Conservation (phyloP, 1,140 invertebrate genomes). For the Anthonomus grandis region DNA sequence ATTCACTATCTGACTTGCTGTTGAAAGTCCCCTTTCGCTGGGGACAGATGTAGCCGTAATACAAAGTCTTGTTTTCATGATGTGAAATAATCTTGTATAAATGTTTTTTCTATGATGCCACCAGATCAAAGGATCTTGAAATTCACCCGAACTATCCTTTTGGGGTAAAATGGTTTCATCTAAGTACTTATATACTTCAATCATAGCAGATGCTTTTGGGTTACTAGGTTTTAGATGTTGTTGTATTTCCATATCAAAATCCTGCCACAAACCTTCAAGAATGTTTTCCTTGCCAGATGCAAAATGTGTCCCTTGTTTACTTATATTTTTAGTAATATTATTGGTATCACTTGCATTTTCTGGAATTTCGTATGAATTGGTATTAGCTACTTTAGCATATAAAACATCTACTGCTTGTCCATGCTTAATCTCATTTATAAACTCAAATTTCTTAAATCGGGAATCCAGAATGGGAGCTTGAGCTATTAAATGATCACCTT, state of each 20-base stretch:
- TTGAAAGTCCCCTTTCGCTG: slow-evolving; percentile 12
- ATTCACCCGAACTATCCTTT: slow-evolving; percentile 2
- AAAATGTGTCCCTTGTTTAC: neutral
- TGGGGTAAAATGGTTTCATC: slow-evolving; percentile 24
- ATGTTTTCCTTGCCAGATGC: slow-evolving; percentile 17
- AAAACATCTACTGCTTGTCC: slow-evolving; percentile 14
- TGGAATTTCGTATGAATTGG: slow-evolving; percentile 31
- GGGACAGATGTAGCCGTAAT: slow-evolving; percentile 14
- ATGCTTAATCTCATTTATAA: slow-evolving; percentile 22
- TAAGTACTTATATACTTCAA: slow-evolving; percentile 34
- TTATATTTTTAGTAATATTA: slow-evolving; percentile 15
- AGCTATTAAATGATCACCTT: slow-evolving; percentile 8
- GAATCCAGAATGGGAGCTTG: slow-evolving; percentile 30
- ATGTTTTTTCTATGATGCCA: slow-evolving; percentile 35
- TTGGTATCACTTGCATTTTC: slow-evolving; percentile 35
- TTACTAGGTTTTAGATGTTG: slow-evolving; percentile 11
- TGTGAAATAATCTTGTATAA: slow-evolving; percentile 11
- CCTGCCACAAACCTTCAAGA: slow-evolving; percentile 9
- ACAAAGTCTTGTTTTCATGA: slow-evolving; percentile 11
- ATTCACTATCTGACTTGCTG: slow-evolving; percentile 13
- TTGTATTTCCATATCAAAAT: slow-evolving; percentile 20
- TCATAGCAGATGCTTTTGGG: slow-evolving; percentile 13
- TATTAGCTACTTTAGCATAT: slow-evolving; percentile 16
- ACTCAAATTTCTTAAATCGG: slow-evolving; percentile 30
- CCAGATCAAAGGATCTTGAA: slow-evolving; percentile 30